Evolutionary conservation across 1,140 invertebrate genomes (phyloP).

Genomic region (Drosophila sulfurigaster): DNA sequence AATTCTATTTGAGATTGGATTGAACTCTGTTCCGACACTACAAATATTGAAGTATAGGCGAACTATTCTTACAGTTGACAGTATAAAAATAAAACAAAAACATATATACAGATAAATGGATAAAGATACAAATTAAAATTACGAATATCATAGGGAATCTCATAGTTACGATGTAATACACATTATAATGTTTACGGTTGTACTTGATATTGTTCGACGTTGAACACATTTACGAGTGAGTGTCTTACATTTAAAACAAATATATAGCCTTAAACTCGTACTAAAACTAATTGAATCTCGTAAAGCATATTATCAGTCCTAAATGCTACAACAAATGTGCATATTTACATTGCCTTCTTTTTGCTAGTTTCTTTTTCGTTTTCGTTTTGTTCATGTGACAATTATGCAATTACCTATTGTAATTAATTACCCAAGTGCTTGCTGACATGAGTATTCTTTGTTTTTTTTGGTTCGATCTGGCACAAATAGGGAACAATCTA

Average conservation of each 20-base stretch:
- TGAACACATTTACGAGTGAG: constrained; percentile 60
- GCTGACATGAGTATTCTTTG: constrained; percentile 45
- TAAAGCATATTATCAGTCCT: constrained; percentile 72
- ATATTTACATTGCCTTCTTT: constrained; percentile 68
- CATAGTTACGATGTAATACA: constrained; percentile 18
- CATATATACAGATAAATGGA: constrained; percentile 23
- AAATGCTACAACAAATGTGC: constrained; percentile 46
- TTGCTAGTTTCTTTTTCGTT: constrained; percentile 6
- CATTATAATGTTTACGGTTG: constrained; percentile 16
- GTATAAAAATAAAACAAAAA: constrained; percentile 24
- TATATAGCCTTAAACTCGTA: constrained; percentile 19
- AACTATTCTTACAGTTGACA: neutral
- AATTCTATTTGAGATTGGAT: constrained; percentile 37
- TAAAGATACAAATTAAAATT: constrained; percentile 3
- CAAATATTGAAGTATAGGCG: neutral
- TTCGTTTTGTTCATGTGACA: neutral
- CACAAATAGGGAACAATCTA: constrained; percentile 61
- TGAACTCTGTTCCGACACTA: constrained; percentile 8
- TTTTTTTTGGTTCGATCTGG: constrained; percentile 55
- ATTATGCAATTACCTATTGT: constrained; percentile 33
- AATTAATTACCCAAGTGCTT: constrained; percentile 34
- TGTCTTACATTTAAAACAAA: constrained; percentile 30
- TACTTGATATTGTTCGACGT: constrained; percentile 45
- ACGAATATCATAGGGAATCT: constrained; percentile 6
- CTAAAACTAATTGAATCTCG: constrained; percentile 54